phyloP scores from a whole-genome alignment of 2,113 vertebrate genomes.

The Phyllopteryx taeniolatus region DNA sequence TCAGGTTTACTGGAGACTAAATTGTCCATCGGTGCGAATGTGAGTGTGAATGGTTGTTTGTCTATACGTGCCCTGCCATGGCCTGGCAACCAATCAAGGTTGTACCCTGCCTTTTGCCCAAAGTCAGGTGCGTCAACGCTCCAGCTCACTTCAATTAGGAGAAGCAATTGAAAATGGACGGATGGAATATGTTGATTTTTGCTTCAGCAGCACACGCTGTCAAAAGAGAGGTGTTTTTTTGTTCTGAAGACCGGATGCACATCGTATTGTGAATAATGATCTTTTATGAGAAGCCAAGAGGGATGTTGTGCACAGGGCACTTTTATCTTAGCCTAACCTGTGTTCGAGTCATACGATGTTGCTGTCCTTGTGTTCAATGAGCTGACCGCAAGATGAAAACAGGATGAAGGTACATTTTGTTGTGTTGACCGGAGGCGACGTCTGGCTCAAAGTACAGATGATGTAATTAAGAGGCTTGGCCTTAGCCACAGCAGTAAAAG shows the following conservation, averaged over 20 bases:
- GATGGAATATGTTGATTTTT: neutral
- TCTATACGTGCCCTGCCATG: neutral
- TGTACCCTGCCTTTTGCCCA: neutral
- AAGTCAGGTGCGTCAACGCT: neutral
- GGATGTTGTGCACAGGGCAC: neutral
- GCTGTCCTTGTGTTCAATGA: neutral
- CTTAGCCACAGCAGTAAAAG: conserved; percentile 47
- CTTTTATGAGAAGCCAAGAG: neutral
- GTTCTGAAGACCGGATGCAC: neutral
- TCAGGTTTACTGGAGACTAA: neutral
- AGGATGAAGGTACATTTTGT: conserved; percentile 51
- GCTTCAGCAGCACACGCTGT: neutral
- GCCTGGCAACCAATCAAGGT: no score
- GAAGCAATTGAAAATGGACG: neutral
- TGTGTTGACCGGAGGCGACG: conserved; percentile 31
- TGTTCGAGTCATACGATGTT: neutral
- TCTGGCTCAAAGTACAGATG: conserved; percentile 42
- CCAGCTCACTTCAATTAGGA: neutral
- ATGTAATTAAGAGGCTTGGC: conserved; percentile 40
- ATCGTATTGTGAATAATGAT: neutral
- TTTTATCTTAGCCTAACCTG: neutral
- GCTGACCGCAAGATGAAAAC: conserved; percentile 27
- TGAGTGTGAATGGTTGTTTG: neutral
- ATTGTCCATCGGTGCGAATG: neutral
- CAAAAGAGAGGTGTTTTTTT: neutral